Conservation (phyloP, 2,113 vertebrate species). For the Meles meles region DNA sequence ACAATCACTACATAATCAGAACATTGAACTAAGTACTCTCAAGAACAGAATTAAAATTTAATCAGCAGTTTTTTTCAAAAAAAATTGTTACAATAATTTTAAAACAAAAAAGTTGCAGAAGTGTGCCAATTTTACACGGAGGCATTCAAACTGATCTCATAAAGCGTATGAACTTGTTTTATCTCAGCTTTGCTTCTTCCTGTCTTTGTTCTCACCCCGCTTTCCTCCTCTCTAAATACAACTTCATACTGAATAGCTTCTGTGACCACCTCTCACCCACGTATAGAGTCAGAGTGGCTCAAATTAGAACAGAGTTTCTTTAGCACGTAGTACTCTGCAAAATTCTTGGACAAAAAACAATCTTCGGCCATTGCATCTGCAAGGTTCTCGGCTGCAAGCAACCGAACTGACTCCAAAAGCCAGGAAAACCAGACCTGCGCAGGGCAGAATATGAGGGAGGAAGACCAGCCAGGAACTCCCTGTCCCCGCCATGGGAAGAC, state of each 20-base stretch:
- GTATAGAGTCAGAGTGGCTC: not conserved
- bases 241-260: not conserved
- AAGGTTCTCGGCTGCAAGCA: not conserved
- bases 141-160: not conserved
- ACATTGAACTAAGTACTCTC: not conserved
- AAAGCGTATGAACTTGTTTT: constrained; percentile 24
- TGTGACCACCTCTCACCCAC: not conserved
- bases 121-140: not conserved
- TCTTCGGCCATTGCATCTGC: not conserved
- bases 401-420: not conserved
- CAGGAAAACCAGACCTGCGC: not conserved
- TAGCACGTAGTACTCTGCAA: constrained; percentile 41
- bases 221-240: not conserved
- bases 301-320: constrained; percentile 45
- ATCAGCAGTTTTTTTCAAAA: constrained; percentile 10
- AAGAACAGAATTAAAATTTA: constrained; percentile 51
- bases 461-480: not conserved
- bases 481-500: not conserved
- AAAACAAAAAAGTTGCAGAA: constrained; percentile 33
- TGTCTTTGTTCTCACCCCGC: not conserved
- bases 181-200: not conserved
- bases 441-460: not conserved
- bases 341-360: not conserved
- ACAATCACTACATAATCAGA: constrained; percentile 16
- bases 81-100: constrained; percentile 20